Evolutionary conservation across 2,888 invertebrate species (phyloP), one percentile per base, ranked within the genome.

Genomic region (Diadegma fenestrale): DNA sequence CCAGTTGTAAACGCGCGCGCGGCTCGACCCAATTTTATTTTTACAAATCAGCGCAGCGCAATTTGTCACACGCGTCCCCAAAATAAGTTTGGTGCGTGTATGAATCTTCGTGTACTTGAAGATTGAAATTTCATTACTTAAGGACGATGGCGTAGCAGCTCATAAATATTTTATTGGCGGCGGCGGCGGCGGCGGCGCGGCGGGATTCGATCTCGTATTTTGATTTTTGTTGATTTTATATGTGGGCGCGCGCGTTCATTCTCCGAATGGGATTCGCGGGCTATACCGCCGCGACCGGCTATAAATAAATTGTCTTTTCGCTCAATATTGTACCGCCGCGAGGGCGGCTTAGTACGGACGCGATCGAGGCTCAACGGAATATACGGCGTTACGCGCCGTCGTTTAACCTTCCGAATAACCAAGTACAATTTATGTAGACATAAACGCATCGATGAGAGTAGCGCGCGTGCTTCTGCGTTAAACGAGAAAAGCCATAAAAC

Each of bases 231-330:
- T 66, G 51, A 66, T 77, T 66, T 77, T n/a, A 48, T 30, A 12
- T 43, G 66, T 66, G 37, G 30, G 37, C 51, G 33, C 51, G n/a
- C 51, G 37, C 26, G 66, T 48, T 77, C 41, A 66, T 66, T 26
- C 22, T 54, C 66, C 54, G 37, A 43, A 54, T 33, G 54, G 64
- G 51, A 66, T 51, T 77, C 66, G 19, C 37, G 37, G 6, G 6
- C 6, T 7, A 51, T 26, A n/a, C 17, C 6, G 8, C 30, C 10
- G 66, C 41, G 54, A 66, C 58, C 26, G 14, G 26, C 26, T 66
- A 66, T 75, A 66, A 68, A 78, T 78, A 78, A 78, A 78, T 78
- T 68, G 58, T 71, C 45, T 37, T 26, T 68, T 51, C 61, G 69
- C 26, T 71, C 79, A 45, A 79, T 79, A 79, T 79, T 78, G 43